Evolutionary conservation across 2,797 vertebrate species (phyloP).

Genomic region (Ceryle rudis): DNA sequence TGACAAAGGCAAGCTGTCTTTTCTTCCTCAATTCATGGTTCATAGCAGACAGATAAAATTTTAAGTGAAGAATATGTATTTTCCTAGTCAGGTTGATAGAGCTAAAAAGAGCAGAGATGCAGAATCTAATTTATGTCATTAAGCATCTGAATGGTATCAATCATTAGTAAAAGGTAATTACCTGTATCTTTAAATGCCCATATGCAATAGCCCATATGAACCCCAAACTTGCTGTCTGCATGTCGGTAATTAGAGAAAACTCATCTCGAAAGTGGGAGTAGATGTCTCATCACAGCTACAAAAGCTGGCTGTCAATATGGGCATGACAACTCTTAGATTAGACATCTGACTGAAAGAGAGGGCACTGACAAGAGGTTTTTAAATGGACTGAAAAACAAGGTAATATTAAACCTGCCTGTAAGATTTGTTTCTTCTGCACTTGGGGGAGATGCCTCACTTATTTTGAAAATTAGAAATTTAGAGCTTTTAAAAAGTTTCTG

Average conservation of each 20-base stretch:
- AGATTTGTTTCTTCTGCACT: not conserved
- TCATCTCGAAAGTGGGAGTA: not conserved
- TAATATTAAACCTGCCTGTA: not conserved
- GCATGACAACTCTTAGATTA: not conserved
- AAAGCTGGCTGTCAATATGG: not conserved
- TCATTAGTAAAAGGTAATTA: not conserved
- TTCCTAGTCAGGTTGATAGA: not conserved
- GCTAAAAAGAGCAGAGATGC: not conserved
- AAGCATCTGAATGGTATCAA: not conserved
- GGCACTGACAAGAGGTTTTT: not conserved
- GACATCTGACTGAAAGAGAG: not conserved
- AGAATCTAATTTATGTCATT: not conserved
- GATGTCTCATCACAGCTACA: not conserved
- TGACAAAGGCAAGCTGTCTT: not conserved
- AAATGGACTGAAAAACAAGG: not conserved
- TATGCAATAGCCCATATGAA: not conserved
- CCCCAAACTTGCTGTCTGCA: not conserved
- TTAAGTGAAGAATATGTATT: not conserved
- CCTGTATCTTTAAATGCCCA: not conserved
- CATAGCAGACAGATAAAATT: not conserved
- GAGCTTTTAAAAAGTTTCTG: not conserved
- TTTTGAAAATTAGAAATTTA: not conserved
- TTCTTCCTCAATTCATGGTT: not conserved
- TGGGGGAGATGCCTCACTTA: not conserved
- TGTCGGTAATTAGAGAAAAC: not conserved